A percentile compares a stretch with the other conserved stretches of the same genome.
Evolutionary conservation across 2,797 vertebrate species (phyloP).

Genomic region (Ptychobarbus kaznakovi): DNA sequence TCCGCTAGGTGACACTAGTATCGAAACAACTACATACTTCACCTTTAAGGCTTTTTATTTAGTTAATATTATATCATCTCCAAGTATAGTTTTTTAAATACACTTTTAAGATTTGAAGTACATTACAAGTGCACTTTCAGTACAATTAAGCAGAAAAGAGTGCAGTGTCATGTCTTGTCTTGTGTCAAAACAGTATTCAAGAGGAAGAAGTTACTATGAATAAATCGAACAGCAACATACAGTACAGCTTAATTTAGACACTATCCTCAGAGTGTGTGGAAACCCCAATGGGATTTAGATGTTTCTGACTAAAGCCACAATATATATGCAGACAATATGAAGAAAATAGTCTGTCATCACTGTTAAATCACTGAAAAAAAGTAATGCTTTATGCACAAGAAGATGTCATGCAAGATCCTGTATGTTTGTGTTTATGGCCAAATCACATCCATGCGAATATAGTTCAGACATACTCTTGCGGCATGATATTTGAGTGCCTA

Average conservation of each 20-base stretch:
- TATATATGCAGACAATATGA: background rate
- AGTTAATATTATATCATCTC: background rate
- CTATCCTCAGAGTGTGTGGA: background rate
- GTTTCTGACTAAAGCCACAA: background rate
- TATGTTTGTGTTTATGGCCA: background rate
- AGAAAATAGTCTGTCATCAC: background rate
- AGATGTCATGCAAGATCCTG: background rate
- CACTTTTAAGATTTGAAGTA: background rate
- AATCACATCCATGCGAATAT: background rate
- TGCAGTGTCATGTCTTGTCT: background rate
- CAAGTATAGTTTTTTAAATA: background rate
- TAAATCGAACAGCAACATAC: background rate
- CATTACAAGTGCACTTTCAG: background rate
- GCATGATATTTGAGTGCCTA: background rate
- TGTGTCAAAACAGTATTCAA: background rate
- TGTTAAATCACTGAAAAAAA: background rate
- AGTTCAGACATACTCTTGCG: background rate
- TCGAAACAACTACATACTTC: background rate
- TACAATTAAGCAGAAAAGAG: background rate
- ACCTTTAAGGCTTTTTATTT: background rate
- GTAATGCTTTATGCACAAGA: conserved; percentile 11
- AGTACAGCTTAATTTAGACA: background rate
- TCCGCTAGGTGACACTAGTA: background rate
- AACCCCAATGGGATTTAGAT: background rate
- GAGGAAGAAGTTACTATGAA: background rate